These are phyloP conservation scores for Drosophila borborema DNA, from an alignment of 2,888 invertebrate genomes.

Conservation along the genomic window DNA sequence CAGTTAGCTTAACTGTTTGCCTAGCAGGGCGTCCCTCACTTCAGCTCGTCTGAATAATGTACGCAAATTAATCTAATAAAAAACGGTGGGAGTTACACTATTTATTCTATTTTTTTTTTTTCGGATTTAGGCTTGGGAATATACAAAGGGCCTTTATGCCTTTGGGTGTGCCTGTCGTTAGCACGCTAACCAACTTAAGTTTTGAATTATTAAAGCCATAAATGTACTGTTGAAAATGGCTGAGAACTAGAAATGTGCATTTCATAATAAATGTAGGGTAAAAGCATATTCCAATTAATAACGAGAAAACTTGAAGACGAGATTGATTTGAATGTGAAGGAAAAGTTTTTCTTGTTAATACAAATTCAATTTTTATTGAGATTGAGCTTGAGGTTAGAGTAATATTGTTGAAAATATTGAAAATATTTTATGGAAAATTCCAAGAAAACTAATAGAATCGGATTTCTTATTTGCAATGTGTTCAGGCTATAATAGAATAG, in stretches of 20 bases:
- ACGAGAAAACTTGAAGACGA: neutral
- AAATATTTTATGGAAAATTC: neutral
- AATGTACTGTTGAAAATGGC: conserved; percentile 50
- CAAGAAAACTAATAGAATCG: no score
- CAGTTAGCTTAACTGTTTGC: conserved; percentile 27
- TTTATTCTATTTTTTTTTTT: conserved; percentile 1
- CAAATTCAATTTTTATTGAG: neutral
- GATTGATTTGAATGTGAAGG: neutral
- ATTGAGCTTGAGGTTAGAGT: neutral
- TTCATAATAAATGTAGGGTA: conserved; percentile 1
- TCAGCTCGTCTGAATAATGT: conserved; percentile 70
- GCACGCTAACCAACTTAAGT: conserved; percentile 28
- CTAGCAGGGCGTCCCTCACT: conserved; percentile 65
- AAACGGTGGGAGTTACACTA: conserved; percentile 68
- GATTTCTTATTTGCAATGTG: no score
- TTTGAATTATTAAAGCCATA: conserved; percentile 62
- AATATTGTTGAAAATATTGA: neutral
- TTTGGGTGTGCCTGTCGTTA: conserved; percentile 19
- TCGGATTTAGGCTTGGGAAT: conserved; percentile 46
- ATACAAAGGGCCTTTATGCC: conserved; percentile 25
- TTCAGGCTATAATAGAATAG: no score
- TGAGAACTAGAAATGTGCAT: neutral
- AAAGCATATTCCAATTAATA: conserved; percentile 2
- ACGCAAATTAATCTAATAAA: conserved; percentile 74
- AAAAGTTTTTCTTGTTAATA: neutral